Evolutionary conservation across 1,140 invertebrate genomes (phyloP).

Genomic region (Brachionus sp.): DNA sequence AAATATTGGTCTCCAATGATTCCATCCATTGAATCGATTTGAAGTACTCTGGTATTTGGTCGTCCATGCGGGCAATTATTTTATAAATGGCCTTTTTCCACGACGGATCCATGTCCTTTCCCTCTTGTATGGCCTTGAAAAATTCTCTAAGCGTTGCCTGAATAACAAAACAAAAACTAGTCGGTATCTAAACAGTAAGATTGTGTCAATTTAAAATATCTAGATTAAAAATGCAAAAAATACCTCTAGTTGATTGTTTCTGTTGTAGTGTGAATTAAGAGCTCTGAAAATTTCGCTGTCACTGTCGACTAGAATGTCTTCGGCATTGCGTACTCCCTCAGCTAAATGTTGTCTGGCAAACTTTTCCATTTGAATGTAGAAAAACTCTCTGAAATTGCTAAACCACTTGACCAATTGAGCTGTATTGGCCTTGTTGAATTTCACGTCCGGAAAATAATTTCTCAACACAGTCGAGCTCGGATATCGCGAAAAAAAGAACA

Average conservation of each 20-base stretch:
- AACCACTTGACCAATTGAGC: constrained; percentile 99
- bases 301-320: constrained; percentile 84
- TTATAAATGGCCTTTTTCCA: constrained; percentile 99
- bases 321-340: constrained; percentile 85
- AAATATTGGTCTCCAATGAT: constrained; percentile 68
- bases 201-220: background rate
- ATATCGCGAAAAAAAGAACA: constrained; percentile 99
- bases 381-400: constrained; percentile 99
- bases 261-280: constrained; percentile 97
- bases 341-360: constrained; percentile 94
- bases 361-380: constrained; percentile 99
- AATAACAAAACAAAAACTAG: constrained; percentile 90
- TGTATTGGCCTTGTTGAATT: constrained; percentile 99
- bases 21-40: constrained; percentile 98
- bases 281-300: constrained; percentile 96
- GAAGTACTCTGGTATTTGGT: constrained; percentile 97
- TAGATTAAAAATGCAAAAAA: constrained; percentile 47
- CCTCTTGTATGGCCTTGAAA: constrained; percentile 90
- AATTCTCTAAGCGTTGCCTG: constrained; percentile 96
- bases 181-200: constrained; percentile 75
- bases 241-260: constrained; percentile 99
- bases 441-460: constrained; percentile 99
- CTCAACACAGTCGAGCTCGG: constrained; percentile 95
- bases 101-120: constrained; percentile 93
- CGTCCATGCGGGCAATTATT: constrained; percentile 95